A percentile compares a stretch with the other conserved stretches of the same genome.
Evolutionary conservation across 2,888 invertebrate genomes (phyloP).

Genomic region (Galerucella nymphaeae): DNA sequence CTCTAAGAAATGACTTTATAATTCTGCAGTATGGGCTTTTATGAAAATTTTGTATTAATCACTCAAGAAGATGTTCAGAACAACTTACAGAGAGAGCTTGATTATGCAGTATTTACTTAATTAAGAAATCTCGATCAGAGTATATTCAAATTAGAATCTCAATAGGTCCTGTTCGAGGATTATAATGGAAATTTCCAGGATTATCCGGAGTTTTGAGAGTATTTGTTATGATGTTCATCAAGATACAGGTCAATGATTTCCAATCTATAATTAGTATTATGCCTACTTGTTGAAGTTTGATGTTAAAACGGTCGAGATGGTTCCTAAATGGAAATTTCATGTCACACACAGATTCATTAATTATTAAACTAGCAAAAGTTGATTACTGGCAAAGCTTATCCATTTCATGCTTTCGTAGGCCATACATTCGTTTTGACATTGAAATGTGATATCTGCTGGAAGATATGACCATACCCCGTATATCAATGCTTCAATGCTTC

Average conservation of each 20-base stretch:
- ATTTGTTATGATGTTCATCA: constrained; percentile 25
- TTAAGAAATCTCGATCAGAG: constrained; percentile 34
- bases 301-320: not conserved
- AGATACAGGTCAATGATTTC: constrained; percentile 19
- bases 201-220: constrained; percentile 23
- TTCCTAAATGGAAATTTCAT: not conserved
- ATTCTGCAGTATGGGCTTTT: constrained; percentile 16
- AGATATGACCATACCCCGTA: too few relatives aligned
- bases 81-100: constrained; percentile 25
- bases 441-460: too few relatives aligned
- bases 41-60: constrained; percentile 25
- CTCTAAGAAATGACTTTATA: constrained; percentile 19
- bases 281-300: constrained; percentile 12
- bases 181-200: constrained; percentile 32
- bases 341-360: not conserved
- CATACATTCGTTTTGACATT: too few relatives aligned
- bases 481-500: too few relatives aligned
- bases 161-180: constrained; percentile 20
- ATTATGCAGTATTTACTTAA: constrained; percentile 40
- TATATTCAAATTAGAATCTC: constrained; percentile 32
- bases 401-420: too few relatives aligned
- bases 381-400: too few relatives aligned
- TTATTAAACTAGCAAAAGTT: not conserved
- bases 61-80: constrained; percentile 13
- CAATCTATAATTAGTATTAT: not conserved